These are phyloP conservation scores for Cochlearius cochlearius DNA, from an alignment of 2,113 vertebrate genomes.

Conservation along the genomic window DNA sequence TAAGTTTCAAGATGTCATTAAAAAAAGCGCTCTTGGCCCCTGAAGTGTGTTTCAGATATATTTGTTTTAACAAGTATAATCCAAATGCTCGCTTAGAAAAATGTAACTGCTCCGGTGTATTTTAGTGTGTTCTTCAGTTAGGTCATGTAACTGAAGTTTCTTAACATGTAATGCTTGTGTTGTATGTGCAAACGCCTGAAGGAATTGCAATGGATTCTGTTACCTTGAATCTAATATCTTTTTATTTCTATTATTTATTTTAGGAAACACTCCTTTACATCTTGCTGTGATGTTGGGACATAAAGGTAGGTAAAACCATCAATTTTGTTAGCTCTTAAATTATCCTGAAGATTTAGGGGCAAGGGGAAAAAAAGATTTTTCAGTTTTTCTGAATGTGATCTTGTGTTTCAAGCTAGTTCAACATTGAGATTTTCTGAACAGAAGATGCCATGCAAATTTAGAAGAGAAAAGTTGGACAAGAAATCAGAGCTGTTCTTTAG, in stretches of 20 bases:
- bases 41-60: background rate
- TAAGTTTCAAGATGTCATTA: background rate
- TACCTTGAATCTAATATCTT: background rate
- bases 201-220: background rate
- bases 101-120: background rate
- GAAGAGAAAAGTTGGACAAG: background rate
- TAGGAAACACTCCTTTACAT: constrained; percentile 97
- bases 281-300: constrained; percentile 99
- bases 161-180: accelerated
- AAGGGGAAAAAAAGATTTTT: background rate
- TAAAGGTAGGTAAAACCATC: constrained; percentile 86
- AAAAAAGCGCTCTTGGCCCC: background rate
- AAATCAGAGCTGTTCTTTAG: background rate
- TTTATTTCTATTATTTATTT: constrained; percentile 45
- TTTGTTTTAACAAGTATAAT: background rate
- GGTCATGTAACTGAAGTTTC: background rate
- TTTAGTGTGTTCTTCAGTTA: background rate
- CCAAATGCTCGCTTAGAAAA: background rate
- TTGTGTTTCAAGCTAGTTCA: background rate
- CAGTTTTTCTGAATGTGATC: accelerated
- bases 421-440: background rate
- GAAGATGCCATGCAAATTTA: accelerated
- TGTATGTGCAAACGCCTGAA: background rate
- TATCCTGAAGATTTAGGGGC: background rate
- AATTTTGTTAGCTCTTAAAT: background rate